A percentile compares a stretch with the other conserved stretches of the same genome.
Conservation (phyloP, 1,140 invertebrate genomes). For the Drosophila pandora region DNA sequence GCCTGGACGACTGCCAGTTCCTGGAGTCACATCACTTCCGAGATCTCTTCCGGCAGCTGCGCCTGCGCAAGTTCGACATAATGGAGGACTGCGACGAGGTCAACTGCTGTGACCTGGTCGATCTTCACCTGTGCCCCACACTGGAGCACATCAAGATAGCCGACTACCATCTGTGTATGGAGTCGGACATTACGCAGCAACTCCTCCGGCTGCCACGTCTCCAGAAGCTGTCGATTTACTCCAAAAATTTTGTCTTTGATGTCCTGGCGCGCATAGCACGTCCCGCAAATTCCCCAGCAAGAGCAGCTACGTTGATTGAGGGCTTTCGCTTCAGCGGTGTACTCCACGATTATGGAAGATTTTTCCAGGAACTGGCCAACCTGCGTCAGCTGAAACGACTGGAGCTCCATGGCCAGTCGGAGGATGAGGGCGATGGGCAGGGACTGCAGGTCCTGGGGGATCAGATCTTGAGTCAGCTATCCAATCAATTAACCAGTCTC, state of each 20-base stretch:
- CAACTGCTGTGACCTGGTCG: conserved; percentile 71
- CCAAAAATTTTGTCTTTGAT: conserved; percentile 75
- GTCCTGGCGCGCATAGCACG: conserved; percentile 64
- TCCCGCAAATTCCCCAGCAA: conserved; percentile 16
- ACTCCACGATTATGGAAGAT: conserved; percentile 62
- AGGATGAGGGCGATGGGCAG: conserved; percentile 27
- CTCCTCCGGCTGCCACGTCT: conserved; percentile 58
- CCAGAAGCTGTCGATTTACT: conserved; percentile 70
- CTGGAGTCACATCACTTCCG: conserved; percentile 70
- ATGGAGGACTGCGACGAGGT: conserved; percentile 78
- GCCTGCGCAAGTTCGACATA: conserved; percentile 69
- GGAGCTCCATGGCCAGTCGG: conserved; percentile 44
- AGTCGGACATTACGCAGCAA: conserved; percentile 64
- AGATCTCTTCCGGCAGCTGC: conserved; percentile 62
- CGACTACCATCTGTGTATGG: conserved; percentile 76
- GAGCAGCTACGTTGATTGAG: conserved; percentile 41
- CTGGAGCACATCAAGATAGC: conserved; percentile 76
- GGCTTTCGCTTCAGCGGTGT: conserved; percentile 65
- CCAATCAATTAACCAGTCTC: conserved; percentile 44
- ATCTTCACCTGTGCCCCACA: conserved; percentile 68
- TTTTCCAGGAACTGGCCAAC: conserved; percentile 63
- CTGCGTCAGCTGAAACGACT: conserved; percentile 46
- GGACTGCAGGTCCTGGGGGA: conserved; percentile 59
- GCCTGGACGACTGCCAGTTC: conserved; percentile 69
- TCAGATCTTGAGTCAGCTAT: conserved; percentile 46